Evolutionary conservation across 2,797 vertebrate species (phyloP).

Genomic region (Nothura maculosa): DNA sequence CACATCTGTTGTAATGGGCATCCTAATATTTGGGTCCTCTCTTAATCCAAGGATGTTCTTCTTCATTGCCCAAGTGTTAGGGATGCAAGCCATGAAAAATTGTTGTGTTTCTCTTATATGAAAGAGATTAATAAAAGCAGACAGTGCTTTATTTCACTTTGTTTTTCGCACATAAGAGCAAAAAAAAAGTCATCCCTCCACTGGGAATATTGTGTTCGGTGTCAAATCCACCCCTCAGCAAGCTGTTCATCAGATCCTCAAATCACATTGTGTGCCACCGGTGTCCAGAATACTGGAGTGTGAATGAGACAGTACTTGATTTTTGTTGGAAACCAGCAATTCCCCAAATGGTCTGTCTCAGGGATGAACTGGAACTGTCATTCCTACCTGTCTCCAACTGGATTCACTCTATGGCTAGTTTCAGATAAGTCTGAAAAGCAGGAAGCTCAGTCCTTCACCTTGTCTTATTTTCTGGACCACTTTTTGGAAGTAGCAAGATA

Average conservation of each 20-base stretch:
- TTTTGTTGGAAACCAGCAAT: not conserved
- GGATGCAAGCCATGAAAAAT: not conserved
- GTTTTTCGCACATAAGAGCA: not conserved
- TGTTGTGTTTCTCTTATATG: not conserved
- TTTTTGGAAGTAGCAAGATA: not conserved
- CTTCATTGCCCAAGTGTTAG: not conserved
- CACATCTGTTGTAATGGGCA: not conserved
- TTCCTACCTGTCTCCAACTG: not conserved
- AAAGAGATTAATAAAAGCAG: not conserved
- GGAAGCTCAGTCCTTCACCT: not conserved
- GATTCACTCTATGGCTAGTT: not conserved
- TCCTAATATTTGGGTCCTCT: not conserved
- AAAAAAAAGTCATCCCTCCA: not conserved
- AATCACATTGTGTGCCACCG: not conserved
- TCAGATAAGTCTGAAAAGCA: not conserved
- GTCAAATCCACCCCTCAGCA: not conserved
- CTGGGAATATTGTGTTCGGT: not conserved
- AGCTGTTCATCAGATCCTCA: not conserved
- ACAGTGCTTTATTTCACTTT: not conserved
- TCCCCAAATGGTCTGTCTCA: not conserved
- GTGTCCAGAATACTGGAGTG: not conserved
- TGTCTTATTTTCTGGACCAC: not conserved
- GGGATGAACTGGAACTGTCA: not conserved
- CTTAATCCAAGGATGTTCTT: not conserved
- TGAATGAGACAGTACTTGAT: not conserved